Percentiles rank a stretch among this genome's conserved stretches.
phyloP scores from a whole-genome alignment of 1,140 invertebrate species.

The Aphelenchoides avenae region DNA sequence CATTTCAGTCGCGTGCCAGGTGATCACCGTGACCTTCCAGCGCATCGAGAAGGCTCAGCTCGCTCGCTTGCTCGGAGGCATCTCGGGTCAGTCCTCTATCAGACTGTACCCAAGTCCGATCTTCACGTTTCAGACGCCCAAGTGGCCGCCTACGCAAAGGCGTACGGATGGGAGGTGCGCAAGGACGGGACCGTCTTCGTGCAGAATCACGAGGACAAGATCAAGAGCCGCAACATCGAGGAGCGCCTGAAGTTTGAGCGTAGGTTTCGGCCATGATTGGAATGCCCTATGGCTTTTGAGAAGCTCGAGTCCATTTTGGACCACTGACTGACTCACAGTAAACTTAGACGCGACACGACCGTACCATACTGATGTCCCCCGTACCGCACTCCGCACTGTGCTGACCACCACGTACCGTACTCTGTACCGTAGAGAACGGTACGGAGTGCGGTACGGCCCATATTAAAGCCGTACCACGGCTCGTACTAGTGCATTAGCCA shows the following conservation, averaged over 20 bases:
- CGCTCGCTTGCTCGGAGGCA: constrained; percentile 75
- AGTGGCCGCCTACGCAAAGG: constrained; percentile 29
- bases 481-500: too few relatives aligned
- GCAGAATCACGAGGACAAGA: constrained; percentile 46
- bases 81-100: constrained; percentile 60
- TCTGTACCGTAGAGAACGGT: too few relatives aligned
- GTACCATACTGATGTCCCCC: too few relatives aligned
- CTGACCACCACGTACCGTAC: too few relatives aligned
- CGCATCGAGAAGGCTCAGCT: constrained; percentile 79
- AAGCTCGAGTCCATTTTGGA: too few relatives aligned
- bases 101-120: not conserved
- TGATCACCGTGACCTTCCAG: constrained; percentile 92
- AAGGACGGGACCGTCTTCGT: constrained; percentile 35
- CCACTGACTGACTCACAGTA: too few relatives aligned
- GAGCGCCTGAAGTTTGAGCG: constrained; percentile 45
- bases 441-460: too few relatives aligned
- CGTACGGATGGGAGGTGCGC: constrained; percentile 41
- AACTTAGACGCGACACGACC: too few relatives aligned
- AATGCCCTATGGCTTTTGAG: too few relatives aligned
- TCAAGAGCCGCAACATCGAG: constrained; percentile 52
- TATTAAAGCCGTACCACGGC: too few relatives aligned
- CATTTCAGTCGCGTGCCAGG: constrained; percentile 80
- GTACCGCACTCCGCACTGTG: too few relatives aligned
- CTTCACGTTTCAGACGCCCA: constrained; percentile 18
- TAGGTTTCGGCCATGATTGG: constrained; percentile 6